Evolutionary conservation across 2,888 invertebrate species (phyloP), one percentile per base, ranked within the genome.

Genomic region (Spisula subtruncata): DNA sequence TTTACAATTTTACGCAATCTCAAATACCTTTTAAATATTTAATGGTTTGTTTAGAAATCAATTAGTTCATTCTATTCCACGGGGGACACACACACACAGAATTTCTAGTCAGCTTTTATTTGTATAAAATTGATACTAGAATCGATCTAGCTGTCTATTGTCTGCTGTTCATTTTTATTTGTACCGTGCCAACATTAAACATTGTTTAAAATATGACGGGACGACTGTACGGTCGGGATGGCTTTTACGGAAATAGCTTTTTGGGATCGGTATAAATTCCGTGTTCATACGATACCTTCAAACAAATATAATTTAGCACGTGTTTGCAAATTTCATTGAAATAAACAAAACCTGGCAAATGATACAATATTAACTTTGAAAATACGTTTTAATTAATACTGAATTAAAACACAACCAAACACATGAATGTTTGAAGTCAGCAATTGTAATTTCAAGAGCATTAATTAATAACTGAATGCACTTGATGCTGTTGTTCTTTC

Each of bases 41-140:
- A 80, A 86, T 86, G 56, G 80, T 35, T 60, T 41, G 46, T 81
- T 86, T 86, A 29, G 60, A 86, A 86, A 81, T 81, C 81, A 81
- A 86, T 81, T 80, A 86, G 60, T 56, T 10, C 12, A 56, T 82
- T 82, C 20, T 56, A 35, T 82, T 32, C 35, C 2, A 18, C 29
- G 1, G 25, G n/a, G 60, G 25, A 66, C 60, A 66, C 60, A 66
- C 60, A 66, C 60, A 66, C 60, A 66, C 60, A 66, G 5, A 66
- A 4, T 66, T 25, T 66, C 60, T 12, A n/a, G 10, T 12, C 60
- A n/a, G 25, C 25, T 25, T 66, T 0, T 66, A 66, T 66, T 66
- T n/a, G 25, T 66, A 66, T 66, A 66, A 66, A 66, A 66, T 51
- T 66, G 60, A 66, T 66, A 66, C 60, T 25, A 5, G 10, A 66